These are phyloP conservation scores for Pterostichus niger DNA, from an alignment of 2,888 invertebrate species.

Conservation along the genomic window DNA sequence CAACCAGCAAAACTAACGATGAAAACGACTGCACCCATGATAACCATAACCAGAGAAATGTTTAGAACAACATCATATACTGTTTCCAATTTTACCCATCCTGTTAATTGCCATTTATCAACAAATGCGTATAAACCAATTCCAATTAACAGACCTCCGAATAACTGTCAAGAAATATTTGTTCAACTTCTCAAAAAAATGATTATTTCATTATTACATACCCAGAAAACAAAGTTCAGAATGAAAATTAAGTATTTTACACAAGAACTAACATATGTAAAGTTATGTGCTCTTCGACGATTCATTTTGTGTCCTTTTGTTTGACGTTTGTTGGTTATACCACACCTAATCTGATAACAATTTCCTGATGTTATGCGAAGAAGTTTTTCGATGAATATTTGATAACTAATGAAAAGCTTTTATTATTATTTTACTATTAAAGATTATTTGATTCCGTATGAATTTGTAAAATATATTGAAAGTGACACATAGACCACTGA, in stretches of 20 bases:
- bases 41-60: conserved; percentile 93
- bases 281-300: conserved; percentile 84
- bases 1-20: conserved; percentile 96
- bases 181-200: neutral
- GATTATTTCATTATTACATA: conserved; percentile 78
- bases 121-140: conserved; percentile 95
- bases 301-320: conserved; percentile 77
- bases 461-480: no score
- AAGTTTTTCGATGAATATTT: no score
- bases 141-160: conserved; percentile 91
- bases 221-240: conserved; percentile 94
- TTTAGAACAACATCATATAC: conserved; percentile 94
- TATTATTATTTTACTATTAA: no score
- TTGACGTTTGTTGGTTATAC: conserved; percentile 13
- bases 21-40: conserved; percentile 94
- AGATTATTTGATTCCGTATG: no score
- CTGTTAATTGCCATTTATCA: conserved; percentile 95
- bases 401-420: no score
- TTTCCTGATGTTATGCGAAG: neutral
- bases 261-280: conserved; percentile 91
- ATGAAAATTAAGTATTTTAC: conserved; percentile 95
- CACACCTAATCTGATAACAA: neutral
- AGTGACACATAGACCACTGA: neutral
- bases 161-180: conserved; percentile 82
- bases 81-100: conserved; percentile 90